These are phyloP conservation scores for Carpatolechia fugitivella DNA, from an alignment of 2,888 invertebrate species.

Conservation along the genomic window DNA sequence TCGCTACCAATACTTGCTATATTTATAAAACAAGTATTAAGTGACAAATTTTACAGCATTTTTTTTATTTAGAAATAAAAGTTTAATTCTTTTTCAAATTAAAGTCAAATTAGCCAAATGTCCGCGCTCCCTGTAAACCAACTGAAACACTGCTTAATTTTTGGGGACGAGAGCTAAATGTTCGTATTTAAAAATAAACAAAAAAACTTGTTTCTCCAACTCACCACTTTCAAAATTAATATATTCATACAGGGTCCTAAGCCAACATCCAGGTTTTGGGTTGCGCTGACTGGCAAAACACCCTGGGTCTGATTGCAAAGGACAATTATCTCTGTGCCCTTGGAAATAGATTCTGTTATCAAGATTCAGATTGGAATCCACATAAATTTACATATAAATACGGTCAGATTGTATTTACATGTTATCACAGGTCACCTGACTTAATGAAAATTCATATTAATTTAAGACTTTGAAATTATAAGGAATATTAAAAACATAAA, in stretches of 20 bases:
- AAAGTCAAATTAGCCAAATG: too few species aligned
- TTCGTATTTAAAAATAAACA: too few species aligned
- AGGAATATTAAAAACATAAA: too few species aligned
- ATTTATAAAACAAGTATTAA: too few species aligned
- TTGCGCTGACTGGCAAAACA: constrained; percentile 1
- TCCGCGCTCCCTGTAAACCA: too few species aligned
- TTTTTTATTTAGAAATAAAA: too few species aligned
- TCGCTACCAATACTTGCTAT: too few species aligned
- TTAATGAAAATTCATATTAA: not conserved
- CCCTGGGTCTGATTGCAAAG: not conserved
- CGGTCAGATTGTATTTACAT: not conserved
- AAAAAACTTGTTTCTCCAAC: not conserved
- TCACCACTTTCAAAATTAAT: not conserved
- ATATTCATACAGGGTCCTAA: not conserved
- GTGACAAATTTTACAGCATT: too few species aligned
- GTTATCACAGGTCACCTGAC: not conserved
- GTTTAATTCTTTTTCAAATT: too few species aligned
- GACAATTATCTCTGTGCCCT: constrained; percentile 3
- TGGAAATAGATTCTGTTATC: not conserved
- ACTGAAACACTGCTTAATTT: too few species aligned
- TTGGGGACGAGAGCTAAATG: too few species aligned
- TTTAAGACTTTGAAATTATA: too few species aligned
- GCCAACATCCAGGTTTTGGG: not conserved
- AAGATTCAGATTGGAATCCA: not conserved
- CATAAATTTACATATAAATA: not conserved